Evolutionary conservation across 1,140 invertebrate species (phyloP), one percentile per base, ranked within the genome.

Genomic region (Drosophila triauraria): DNA sequence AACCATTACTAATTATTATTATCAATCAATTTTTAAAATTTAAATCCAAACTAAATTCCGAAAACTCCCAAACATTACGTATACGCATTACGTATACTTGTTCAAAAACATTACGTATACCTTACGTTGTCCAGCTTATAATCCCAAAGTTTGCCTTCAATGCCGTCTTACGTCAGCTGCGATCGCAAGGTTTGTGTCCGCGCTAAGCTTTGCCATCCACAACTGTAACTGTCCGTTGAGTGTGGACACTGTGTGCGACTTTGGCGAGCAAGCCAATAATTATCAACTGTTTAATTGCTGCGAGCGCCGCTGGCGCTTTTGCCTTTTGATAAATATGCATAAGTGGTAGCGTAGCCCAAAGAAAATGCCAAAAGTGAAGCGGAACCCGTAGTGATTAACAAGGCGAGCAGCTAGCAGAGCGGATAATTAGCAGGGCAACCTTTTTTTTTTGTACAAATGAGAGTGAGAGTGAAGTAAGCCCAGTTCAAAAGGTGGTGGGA

Each of bases 351-450:
- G 20, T 63, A 43, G 58, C 76, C 61, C 60, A 69, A 74, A 67
- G 30, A 59, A 78, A 84, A 77, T 82, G 82, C 67, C 83, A 82
- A 87, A 87, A 56, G 78, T 75, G 61, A 86, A 78, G 53, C 50
- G 60, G 62, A 80, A 78, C 76, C 40, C 48, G 61, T 78, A 53
- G 57, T 30, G 38, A 56, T 50, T 72, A 79, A 79, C 62, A 72
- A 76, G 70, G 62, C 63, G 46, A 59, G 70, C 60, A 69, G 58
- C 48, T 75, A 62, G 53, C 60, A 63, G 63, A 61, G 35, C 54
- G 61, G 64, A 69, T 88, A 84, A 84, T 80, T 88, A 71, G 53
- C 53, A 8, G 4, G 58, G 62, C 46, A 42, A 57, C 59, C 42
- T 53, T 67, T 69, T 43, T 32, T 20, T 4, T 15, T 23, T 4